phyloP scores from a whole-genome alignment of 2,888 invertebrate species.

The Rhagium mordax region DNA sequence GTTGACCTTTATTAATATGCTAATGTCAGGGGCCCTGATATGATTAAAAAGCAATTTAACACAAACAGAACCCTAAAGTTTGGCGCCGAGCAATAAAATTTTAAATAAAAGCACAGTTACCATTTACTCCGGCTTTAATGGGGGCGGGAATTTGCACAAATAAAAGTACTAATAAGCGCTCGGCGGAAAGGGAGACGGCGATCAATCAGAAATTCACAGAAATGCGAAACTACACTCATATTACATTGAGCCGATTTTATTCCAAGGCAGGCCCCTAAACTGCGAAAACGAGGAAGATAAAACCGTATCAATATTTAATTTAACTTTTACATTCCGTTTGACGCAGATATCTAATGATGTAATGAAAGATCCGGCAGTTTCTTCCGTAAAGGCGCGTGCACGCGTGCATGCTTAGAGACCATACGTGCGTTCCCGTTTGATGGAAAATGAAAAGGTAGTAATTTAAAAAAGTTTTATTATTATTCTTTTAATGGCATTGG shows the following conservation, averaged over 20 bases:
- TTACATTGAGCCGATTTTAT: not conserved
- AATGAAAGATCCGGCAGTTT: too few relatives aligned
- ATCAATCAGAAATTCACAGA: not conserved
- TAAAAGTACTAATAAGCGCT: not conserved
- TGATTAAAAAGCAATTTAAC: slow-evolving; percentile 15
- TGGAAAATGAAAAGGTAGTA: too few relatives aligned
- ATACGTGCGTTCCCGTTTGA: too few relatives aligned
- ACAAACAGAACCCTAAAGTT: not conserved
- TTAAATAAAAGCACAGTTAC: not conserved
- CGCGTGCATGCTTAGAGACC: too few relatives aligned
- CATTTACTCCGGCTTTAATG: not conserved
- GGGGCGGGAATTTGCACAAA: not conserved
- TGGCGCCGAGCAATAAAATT: not conserved
- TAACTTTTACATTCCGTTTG: not conserved
- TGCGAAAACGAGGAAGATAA: not conserved
- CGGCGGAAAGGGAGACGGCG: not conserved
- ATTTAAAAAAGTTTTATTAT: too few relatives aligned
- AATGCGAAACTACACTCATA: not conserved
- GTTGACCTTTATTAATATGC: slow-evolving; percentile 20
- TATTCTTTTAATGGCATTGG: too few relatives aligned
- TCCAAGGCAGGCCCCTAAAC: not conserved
- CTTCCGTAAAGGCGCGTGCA: too few relatives aligned
- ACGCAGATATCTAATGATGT: not conserved
- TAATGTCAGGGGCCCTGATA: not conserved
- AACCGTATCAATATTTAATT: not conserved